Conservation (phyloP, 2,888 invertebrate genomes). For the Matsumyia berberina region DNA sequence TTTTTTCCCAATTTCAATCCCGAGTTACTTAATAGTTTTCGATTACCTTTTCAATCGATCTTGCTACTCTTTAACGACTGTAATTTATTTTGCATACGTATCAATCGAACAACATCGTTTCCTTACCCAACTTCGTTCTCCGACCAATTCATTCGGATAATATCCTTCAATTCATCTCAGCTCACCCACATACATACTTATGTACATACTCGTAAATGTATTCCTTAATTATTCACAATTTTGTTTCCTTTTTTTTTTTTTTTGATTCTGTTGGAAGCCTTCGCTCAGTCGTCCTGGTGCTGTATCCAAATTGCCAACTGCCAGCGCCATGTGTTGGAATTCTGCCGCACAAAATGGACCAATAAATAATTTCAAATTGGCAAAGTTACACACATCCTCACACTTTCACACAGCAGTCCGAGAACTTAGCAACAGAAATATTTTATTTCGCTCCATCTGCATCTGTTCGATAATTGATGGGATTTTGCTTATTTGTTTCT, state of each 20-base stretch:
- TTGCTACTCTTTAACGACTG: constrained; percentile 24
- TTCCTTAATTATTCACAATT: constrained; percentile 64
- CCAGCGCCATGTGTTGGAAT: constrained; percentile 42
- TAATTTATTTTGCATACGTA: constrained; percentile 36
- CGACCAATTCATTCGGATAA: constrained; percentile 29
- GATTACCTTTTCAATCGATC: constrained; percentile 45
- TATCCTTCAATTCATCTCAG: constrained; percentile 33
- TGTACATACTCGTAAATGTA: constrained; percentile 26
- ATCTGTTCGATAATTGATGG: constrained; percentile 72
- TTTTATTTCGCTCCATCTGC: constrained; percentile 70
- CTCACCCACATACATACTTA: neutral
- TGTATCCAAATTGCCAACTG: constrained; percentile 46
- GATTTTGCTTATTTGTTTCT: constrained; percentile 56
- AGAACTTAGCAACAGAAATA: constrained; percentile 60
- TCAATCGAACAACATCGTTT: constrained; percentile 32
- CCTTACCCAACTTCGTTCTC: neutral
- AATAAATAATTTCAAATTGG: constrained; percentile 72
- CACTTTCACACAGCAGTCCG: constrained; percentile 6
- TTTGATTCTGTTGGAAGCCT: constrained; percentile 38
- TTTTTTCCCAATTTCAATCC: too few relatives aligned
- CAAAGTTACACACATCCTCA: constrained; percentile 29
- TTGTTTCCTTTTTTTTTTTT: too few relatives aligned
- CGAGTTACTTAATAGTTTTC: constrained; percentile 12
- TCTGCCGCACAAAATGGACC: constrained; percentile 47
- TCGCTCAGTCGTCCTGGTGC: constrained; percentile 28